phyloP scores from a whole-genome alignment of 2,888 invertebrate species.

The Galeruca laticollis region DNA sequence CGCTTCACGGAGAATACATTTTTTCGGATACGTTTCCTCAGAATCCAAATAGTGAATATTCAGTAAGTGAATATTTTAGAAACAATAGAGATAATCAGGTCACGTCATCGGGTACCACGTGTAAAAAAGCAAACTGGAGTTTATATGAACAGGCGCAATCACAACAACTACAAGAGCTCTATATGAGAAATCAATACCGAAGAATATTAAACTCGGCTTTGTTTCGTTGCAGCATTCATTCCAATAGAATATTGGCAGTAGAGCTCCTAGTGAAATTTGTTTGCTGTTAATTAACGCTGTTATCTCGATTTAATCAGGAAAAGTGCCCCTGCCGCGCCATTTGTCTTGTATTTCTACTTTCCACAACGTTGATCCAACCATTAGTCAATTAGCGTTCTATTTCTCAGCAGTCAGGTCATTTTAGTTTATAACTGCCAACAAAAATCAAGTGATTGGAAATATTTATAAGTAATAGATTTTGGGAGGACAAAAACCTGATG shows the following conservation, averaged over 20 bases:
- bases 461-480: too few relatives aligned
- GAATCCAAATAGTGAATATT: too few relatives aligned
- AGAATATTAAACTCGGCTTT: constrained; percentile 1
- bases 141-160: background rate
- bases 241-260: background rate
- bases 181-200: constrained; percentile 3
- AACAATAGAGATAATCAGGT: too few relatives aligned
- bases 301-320: background rate
- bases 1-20: too few relatives aligned
- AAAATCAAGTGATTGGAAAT: too few relatives aligned
- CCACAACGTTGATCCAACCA: background rate
- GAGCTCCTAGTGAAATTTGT: background rate
- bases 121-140: too few relatives aligned
- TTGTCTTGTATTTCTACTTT: background rate
- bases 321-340: background rate
- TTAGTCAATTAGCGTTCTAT: background rate
- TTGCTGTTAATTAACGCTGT: background rate
- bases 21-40: too few relatives aligned
- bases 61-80: too few relatives aligned
- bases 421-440: background rate
- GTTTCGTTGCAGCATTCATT: background rate
- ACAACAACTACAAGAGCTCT: background rate
- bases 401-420: background rate
- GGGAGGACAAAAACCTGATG: too few relatives aligned
- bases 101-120: too few relatives aligned